Evolutionary conservation across 1,140 invertebrate species (phyloP), one percentile per base, ranked within the genome.

Genomic region (Drosophila erecta): DNA sequence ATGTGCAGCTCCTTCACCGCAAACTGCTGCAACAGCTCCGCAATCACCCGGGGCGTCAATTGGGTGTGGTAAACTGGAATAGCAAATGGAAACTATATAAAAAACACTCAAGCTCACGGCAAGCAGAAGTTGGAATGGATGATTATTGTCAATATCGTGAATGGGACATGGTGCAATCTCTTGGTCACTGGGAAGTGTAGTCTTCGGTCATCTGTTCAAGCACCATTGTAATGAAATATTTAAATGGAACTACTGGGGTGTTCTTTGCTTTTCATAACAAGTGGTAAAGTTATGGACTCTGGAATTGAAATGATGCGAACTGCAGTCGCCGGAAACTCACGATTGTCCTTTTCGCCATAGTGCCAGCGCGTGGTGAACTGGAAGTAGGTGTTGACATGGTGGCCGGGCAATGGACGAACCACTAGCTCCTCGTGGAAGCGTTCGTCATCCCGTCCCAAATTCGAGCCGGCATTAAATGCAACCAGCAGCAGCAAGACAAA

Each of bases 1-100:
- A 99, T 93, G 92, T 99, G 97, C 7, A 99, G 92, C 92, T 99
- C 98, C 90, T 97, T 95, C 1, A 99, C 95, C 90, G 96, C 93
- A 91, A 98, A 97, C 15, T 95, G 94, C 57, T 95, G 94, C 78
- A 99, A 94, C n/a, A 99, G 95, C 93, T 99, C 98, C 35, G 96
- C 96, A 46, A 99, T 93, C 1, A 97, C 95, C 81, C 97, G 95
- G 15, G 98, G 98, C 93, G 99, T 98, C 50, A 99, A 93, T 83
- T 96, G 94, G 47, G 96, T 97, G 93, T 98, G 96, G 87, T 95
- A 94, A 92, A 95, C 96, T 96, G 76, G 20, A 17, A 14, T 8
- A 22, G 30, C 30, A 4, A 11, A 51, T 3, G 15, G 15, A 2
- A 44, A 20, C 3, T 8, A 11, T 4, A 5, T 11, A 14, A 38